Conservation (phyloP, 1,140 invertebrate genomes). For the Oedothorax gibbosus region DNA sequence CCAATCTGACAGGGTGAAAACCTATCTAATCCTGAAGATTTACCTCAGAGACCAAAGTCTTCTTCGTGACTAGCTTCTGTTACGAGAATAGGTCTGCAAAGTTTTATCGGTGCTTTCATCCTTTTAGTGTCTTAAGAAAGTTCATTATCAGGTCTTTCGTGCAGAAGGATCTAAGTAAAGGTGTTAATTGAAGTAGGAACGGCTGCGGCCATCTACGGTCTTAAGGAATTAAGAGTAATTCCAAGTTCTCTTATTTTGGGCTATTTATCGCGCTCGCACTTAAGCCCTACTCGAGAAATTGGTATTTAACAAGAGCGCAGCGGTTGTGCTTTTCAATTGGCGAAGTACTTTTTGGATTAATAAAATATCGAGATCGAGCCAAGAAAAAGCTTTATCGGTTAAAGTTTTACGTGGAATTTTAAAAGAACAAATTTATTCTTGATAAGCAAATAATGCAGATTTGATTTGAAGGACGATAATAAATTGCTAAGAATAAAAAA, state of each 20-base stretch:
- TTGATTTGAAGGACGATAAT: too few relatives aligned
- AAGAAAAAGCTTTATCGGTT: too few relatives aligned
- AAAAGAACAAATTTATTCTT: too few relatives aligned
- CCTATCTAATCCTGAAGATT: slow-evolving; percentile 48
- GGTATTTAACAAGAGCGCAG: slow-evolving; percentile 25
- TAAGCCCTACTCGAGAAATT: slow-evolving; percentile 26
- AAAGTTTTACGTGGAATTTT: too few relatives aligned
- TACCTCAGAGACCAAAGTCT: slow-evolving; percentile 36
- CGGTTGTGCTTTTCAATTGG: slow-evolving; percentile 21
- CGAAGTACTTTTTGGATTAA: background rate
- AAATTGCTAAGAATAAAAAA: too few relatives aligned
- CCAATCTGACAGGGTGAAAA: slow-evolving; percentile 13
- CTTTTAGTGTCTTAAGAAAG: slow-evolving; percentile 56
- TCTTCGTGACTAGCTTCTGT: slow-evolving; percentile 38
- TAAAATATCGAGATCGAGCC: too few relatives aligned
- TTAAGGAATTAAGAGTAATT: slow-evolving; percentile 44
- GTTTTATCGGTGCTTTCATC: slow-evolving; percentile 55
- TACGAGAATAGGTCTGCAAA: slow-evolving; percentile 41
- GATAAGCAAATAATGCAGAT: too few relatives aligned
- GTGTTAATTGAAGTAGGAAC: slow-evolving; percentile 54
- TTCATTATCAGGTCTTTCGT: slow-evolving; percentile 53
- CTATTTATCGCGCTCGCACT: slow-evolving; percentile 4
- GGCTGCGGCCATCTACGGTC: slow-evolving; percentile 25
- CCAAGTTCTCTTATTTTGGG: slow-evolving; percentile 35
- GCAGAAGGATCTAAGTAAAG: slow-evolving; percentile 38